Evolutionary conservation across 2,797 vertebrate genomes (phyloP).

Genomic region (Melanotaenia parkinsoni): DNA sequence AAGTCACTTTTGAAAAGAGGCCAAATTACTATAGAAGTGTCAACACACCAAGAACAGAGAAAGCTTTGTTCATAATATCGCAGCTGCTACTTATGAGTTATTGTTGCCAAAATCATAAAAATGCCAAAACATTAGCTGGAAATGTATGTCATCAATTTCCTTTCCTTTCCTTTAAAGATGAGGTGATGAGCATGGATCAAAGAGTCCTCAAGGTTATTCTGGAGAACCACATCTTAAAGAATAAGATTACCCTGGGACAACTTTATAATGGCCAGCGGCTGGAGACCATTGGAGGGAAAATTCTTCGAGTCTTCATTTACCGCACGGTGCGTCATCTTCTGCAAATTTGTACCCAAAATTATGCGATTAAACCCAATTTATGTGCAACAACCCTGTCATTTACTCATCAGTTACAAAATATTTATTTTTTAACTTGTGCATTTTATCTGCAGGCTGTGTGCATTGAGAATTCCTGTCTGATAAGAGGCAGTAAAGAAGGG

Average conservation of each 20-base stretch:
- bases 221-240: conserved; percentile 94
- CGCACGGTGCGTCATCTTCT: conserved; percentile 88
- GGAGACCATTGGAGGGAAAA: conserved; percentile 92
- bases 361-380: conserved; percentile 24
- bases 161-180: conserved; percentile 80
- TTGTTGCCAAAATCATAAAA: conserved; percentile 3
- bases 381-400: conserved; percentile 18
- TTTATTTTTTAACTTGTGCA: conserved; percentile 22
- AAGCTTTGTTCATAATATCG: not conserved
- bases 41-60: not conserved
- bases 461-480: conserved; percentile 95
- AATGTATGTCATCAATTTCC: not conserved
- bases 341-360: conserved; percentile 16
- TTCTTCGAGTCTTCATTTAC: conserved; percentile 95
- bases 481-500: conserved; percentile 96
- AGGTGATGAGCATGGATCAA: conserved; percentile 91
- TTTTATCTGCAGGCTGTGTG: conserved; percentile 89
- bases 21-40: not conserved
- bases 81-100: not conserved
- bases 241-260: conserved; percentile 88
- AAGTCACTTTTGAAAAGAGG: not conserved
- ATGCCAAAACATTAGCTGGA: not conserved
- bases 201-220: conserved; percentile 87
- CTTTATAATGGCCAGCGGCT: conserved; percentile 94
- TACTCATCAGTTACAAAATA: conserved; percentile 17